These are phyloP conservation scores for Coenonympha arcania DNA, from an alignment of 2,888 invertebrate species.

Conservation along the genomic window DNA sequence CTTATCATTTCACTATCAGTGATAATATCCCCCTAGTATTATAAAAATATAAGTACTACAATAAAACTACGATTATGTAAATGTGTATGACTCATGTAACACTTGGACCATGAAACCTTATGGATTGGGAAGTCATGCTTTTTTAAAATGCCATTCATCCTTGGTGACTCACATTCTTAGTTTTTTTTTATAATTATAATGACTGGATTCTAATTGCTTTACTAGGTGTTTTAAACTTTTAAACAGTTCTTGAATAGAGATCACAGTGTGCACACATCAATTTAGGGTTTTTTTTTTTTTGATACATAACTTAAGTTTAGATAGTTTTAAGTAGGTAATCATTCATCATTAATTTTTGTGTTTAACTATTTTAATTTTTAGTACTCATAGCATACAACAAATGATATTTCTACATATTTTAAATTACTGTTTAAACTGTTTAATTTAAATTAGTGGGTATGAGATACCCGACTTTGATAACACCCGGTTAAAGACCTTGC, in stretches of 20 bases:
- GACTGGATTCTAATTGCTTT: too few relatives aligned
- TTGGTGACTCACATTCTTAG: slow-evolving; percentile 15
- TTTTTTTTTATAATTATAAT: slow-evolving; percentile 8
- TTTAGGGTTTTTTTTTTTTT: too few relatives aligned
- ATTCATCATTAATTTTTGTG: too few relatives aligned
- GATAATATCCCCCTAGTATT: not conserved
- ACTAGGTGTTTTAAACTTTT: not conserved
- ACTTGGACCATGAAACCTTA: slow-evolving; percentile 19
- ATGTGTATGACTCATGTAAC: slow-evolving; percentile 19
- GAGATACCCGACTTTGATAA: too few relatives aligned
- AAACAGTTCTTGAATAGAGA: not conserved
- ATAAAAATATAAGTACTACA: slow-evolving; percentile 3
- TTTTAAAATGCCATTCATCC: slow-evolving; percentile 16
- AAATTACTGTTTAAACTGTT: too few relatives aligned
- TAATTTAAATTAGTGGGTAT: too few relatives aligned
- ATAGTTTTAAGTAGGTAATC: too few relatives aligned
- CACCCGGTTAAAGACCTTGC: too few relatives aligned
- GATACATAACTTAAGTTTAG: too few relatives aligned
- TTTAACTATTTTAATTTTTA: too few relatives aligned
- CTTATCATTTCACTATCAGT: slow-evolving; percentile 1
- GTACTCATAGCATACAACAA: too few relatives aligned
- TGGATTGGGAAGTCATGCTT: slow-evolving; percentile 13
- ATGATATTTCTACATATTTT: too few relatives aligned
- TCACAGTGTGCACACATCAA: not conserved
- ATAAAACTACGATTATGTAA: slow-evolving; percentile 6